Percentiles rank a stretch among this genome's conserved stretches.
These are phyloP conservation scores for Acromyrmex charruanus DNA, from an alignment of 1,140 invertebrate genomes.

Conservation along the genomic window DNA sequence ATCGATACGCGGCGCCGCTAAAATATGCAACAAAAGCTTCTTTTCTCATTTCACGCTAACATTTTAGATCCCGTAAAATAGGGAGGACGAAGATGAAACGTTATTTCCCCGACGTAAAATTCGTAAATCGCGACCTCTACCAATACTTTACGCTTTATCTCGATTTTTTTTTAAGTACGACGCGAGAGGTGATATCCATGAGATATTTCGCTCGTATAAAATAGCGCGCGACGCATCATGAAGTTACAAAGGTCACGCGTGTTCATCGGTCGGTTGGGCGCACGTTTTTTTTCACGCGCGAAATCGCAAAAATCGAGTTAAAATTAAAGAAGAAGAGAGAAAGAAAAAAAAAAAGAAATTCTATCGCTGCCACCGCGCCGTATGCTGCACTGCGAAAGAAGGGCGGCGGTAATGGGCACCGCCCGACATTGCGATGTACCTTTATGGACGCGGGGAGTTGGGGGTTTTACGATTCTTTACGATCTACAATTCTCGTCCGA, in stretches of 20 bases:
- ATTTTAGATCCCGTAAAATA: background rate
- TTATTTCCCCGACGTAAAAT: background rate
- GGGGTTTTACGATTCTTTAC: conserved; percentile 25
- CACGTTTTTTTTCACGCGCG: background rate
- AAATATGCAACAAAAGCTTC: background rate
- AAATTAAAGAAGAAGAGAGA: background rate
- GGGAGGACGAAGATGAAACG: background rate
- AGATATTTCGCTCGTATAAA: conserved; percentile 14
- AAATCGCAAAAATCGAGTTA: background rate
- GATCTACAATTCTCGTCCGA: conserved; percentile 52
- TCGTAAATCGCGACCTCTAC: background rate
- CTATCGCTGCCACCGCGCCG: conserved; percentile 37
- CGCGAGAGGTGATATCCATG: background rate
- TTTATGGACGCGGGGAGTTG: background rate
- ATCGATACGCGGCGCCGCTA: background rate
- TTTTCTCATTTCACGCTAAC: background rate
- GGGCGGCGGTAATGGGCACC: background rate
- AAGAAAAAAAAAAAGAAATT: background rate
- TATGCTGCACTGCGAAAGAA: conserved; percentile 25
- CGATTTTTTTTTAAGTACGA: background rate
- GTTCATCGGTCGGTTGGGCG: background rate
- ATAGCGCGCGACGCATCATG: background rate
- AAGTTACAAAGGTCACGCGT: background rate
- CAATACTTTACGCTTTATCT: conserved; percentile 14
- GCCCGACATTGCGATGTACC: background rate